phyloP scores from a whole-genome alignment of 2,888 invertebrate genomes.

The Tholera decimalis region DNA sequence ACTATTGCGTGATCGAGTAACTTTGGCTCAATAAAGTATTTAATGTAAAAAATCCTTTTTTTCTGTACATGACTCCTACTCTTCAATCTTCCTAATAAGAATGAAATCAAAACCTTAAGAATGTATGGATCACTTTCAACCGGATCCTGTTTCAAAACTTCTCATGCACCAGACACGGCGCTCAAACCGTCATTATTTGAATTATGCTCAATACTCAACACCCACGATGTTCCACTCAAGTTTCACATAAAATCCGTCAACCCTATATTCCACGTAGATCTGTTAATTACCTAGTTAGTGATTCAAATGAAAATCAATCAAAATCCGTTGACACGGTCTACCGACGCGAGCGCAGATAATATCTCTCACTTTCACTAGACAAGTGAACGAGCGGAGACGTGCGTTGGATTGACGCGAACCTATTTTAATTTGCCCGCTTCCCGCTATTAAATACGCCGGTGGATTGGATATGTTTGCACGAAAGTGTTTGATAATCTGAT shows the following conservation, averaged over 20 bases:
- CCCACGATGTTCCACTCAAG: background rate
- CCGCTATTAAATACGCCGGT: slow-evolving; percentile 83
- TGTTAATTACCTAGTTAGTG: slow-evolving; percentile 51
- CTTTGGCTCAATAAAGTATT: no score
- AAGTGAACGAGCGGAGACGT: slow-evolving; percentile 80
- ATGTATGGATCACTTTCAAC: background rate
- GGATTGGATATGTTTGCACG: slow-evolving; percentile 63
- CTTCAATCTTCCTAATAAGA: background rate
- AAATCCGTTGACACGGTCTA: slow-evolving; percentile 63
- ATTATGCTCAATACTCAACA: background rate
- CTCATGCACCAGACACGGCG: background rate
- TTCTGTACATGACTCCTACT: no score
- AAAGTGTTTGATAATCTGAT: slow-evolving; percentile 55
- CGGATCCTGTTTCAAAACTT: background rate
- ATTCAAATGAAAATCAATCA: slow-evolving; percentile 67
- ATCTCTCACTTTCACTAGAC: slow-evolving; percentile 82
- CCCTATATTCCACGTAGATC: slow-evolving; percentile 10
- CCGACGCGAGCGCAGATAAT: slow-evolving; percentile 67
- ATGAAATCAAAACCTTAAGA: background rate
- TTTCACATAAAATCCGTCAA: background rate
- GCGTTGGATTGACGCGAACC: slow-evolving; percentile 81
- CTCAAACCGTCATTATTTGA: background rate
- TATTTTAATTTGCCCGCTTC: slow-evolving; percentile 86
- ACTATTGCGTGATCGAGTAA: no score
- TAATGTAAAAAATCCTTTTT: no score